Evolutionary conservation across 1,140 invertebrate genomes (phyloP).

Genomic region (Drosophila oshimai): DNA sequence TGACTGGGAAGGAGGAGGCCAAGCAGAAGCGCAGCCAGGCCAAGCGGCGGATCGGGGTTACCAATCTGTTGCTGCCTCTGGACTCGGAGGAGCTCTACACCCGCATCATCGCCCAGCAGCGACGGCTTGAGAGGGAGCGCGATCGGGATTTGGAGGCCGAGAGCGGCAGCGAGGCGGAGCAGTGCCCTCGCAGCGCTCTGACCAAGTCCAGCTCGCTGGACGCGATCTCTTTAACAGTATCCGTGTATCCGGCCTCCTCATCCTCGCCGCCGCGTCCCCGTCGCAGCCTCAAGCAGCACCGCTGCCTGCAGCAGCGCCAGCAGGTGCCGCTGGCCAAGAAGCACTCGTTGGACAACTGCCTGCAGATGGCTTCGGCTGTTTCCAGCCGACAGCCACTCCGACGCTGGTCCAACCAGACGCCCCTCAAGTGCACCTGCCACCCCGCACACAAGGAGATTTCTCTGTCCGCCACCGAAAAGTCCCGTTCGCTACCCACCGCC

Average conservation of each 20-base stretch:
- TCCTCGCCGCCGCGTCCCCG: slow-evolving; percentile 72
- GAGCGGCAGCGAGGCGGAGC: slow-evolving; percentile 24
- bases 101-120: slow-evolving; percentile 73
- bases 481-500: slow-evolving; percentile 49
- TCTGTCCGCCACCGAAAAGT: slow-evolving; percentile 52
- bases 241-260: slow-evolving; percentile 59
- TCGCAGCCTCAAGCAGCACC: slow-evolving; percentile 73
- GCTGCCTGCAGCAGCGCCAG: slow-evolving; percentile 56
- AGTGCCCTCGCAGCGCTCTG: slow-evolving; percentile 18
- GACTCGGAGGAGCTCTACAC: slow-evolving; percentile 79
- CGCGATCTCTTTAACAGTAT: slow-evolving; percentile 68
- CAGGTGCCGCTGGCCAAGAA: slow-evolving; percentile 17
- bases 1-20: slow-evolving; percentile 8
- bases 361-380: background rate
- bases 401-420: slow-evolving; percentile 74
- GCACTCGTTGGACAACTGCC: slow-evolving; percentile 35
- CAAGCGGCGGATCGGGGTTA: slow-evolving; percentile 67
- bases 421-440: slow-evolving; percentile 63
- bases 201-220: slow-evolving; percentile 79
- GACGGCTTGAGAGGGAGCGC: slow-evolving; percentile 9
- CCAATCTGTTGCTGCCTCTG: slow-evolving; percentile 70
- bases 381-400: slow-evolving; percentile 35
- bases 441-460: slow-evolving; percentile 25
- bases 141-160: background rate
- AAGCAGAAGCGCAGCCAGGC: slow-evolving; percentile 57